Base-by-base conservation (phyloP, 2,888 invertebrate genomes). In the Sinohyriopsis cumingii region DNA sequence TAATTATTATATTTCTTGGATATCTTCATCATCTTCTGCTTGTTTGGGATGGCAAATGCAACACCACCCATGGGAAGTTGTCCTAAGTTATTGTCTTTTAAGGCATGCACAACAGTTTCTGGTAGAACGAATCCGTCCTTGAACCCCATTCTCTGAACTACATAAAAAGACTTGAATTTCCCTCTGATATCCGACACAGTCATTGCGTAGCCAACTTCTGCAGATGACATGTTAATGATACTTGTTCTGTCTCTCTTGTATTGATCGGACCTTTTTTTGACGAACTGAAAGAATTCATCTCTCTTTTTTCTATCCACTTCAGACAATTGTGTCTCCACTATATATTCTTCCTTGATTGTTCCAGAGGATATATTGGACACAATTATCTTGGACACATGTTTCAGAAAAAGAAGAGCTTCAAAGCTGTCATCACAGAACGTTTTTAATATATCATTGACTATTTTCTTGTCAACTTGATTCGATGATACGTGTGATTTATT, bases 391-490 rank as follows among this genome's bases (percentile, higher is more conserved):
- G 71, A 72, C 1, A 88, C 76, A 65, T 80, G 80, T 65, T 86
- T 86, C 5, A 87, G 73, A 75, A 88, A 88, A 24, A 88, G 69
- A 20, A 88, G 65, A 56, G 79, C 79, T 24, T 84, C 81, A 55
- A 79, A 73, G 63, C 84, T 78, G 59, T 87, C 85, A 9, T 73
- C 63, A 60, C 75, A 74, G 54, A 87, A 84, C 18, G 72, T 71
- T 1, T 64, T 33, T 7, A 88, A 67, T 18, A 88, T 63, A 22
- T 63, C 33, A 25, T 75, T 71, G 3, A 86, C 56, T 4, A 62
- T 57, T 1, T 76, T 70, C 6, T 62, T 7, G 33, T 65, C 65
- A 5, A 73, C 20, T 22, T 20, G 59, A 4, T 71, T 65, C 12
- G 45, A 15, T 15, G 45, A 45, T 0, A 63, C 60, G 20, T 75